A percentile compares a stretch with the other conserved stretches of the same genome.
These are phyloP conservation scores for Calyptomena viridis DNA, from an alignment of 2,113 vertebrate species.

Conservation along the genomic window DNA sequence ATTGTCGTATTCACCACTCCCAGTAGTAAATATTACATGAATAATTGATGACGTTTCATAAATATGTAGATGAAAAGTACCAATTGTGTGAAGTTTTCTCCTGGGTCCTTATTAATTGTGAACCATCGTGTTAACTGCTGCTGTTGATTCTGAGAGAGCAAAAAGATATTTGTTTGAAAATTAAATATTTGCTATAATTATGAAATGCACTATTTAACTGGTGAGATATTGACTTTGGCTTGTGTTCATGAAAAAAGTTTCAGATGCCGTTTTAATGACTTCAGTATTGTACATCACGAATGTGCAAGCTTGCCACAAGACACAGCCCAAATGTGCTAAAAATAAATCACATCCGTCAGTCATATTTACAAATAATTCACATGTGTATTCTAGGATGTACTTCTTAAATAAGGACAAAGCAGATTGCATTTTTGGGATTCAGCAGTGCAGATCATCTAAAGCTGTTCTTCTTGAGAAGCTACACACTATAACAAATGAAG, in stretches of 20 bases:
- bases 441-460: constrained; percentile 33
- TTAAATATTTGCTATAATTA: constrained; percentile 47
- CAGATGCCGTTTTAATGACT: constrained; percentile 11
- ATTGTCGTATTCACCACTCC: neutral
- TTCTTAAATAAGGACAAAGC: constrained; percentile 39
- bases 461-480: constrained; percentile 23
- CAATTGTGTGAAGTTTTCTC: constrained; percentile 14
- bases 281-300: neutral
- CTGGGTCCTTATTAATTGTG: constrained; percentile 57
- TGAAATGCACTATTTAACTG: constrained; percentile 3
- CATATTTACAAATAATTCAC: constrained; percentile 33
- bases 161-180: constrained; percentile 42
- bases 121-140: constrained; percentile 36
- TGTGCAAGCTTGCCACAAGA: constrained; percentile 7
- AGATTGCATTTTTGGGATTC: constrained; percentile 47
- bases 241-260: neutral
- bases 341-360: constrained; percentile 14
- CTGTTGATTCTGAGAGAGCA: constrained; percentile 2
- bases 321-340: constrained; percentile 3
- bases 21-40: constrained; percentile 34
- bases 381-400: constrained; percentile 20
- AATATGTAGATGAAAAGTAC: constrained; percentile 41
- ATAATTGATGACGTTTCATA: constrained; percentile 29
- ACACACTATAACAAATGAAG: neutral
- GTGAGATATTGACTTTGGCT: neutral